Evolutionary conservation across 2,797 vertebrate species (phyloP), one percentile per base, ranked within the genome.

Genomic region (Lacerta agilis): DNA sequence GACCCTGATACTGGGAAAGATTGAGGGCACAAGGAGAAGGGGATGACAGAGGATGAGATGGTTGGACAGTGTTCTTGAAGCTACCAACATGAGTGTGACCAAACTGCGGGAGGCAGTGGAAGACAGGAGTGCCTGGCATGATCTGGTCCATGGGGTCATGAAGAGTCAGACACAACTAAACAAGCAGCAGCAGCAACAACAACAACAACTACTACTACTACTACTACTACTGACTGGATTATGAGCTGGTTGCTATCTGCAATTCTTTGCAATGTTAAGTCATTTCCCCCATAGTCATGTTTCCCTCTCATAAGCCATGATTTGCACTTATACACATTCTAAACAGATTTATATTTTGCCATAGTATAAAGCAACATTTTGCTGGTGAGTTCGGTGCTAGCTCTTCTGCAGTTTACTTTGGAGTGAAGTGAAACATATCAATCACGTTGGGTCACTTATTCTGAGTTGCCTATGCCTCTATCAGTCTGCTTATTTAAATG

Each of bases 401-500:
- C 25, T 66, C 41, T 82, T 25, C n/a, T 49, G n/a, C n/a, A 67
- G 58, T 75, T 82, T 55, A 55, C 76, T 86, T 55, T 38, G 33
- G 43, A 71, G 33, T 55, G 75, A 86, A 55, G 41, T 49, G 64
- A 11, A 82, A 82, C 76, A 13, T 20, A 55, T 82, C 29, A 33
- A 5, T 29, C 23, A 38, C 55, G 15, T 67, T 55, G 38, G 23
- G 79, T 82, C 23, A 25, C 36, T 73, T 82, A 75, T 75, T 75
- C 72, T 76, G 33, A 75, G 33, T 72, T 75, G 27, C 29, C 55
- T 75, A 3, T 43, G 5, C 38, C 29, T 66, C 20, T 1, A 78
- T 77, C 58, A 67, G 66, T 87, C 61, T 29, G 20, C 41, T 76
- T 86, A 87, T 77, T 76, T 33, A 77, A 83, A 87, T 82, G 23